phyloP scores from a whole-genome alignment of 2,113 vertebrate genomes.

The Pan paniscus region DNA sequence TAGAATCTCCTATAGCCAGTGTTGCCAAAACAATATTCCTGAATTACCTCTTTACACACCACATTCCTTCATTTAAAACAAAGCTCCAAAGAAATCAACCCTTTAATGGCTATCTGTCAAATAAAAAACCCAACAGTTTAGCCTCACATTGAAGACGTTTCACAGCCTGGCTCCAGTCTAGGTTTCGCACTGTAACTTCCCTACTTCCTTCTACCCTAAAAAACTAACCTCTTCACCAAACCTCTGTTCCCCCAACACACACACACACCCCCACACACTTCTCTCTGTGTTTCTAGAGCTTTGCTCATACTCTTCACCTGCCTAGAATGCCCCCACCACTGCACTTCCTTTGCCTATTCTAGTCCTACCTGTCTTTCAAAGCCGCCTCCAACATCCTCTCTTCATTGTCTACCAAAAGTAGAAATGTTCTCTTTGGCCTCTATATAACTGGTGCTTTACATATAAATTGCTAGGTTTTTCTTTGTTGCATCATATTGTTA shows the following conservation, averaged over 20 bases:
- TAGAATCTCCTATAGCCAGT: background rate
- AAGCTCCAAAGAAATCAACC: constrained; percentile 24
- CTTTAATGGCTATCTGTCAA: background rate
- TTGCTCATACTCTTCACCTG: background rate
- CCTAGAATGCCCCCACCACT: background rate
- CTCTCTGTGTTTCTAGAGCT: background rate
- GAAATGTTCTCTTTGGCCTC: background rate
- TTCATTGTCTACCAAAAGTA: background rate
- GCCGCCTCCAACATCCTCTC: background rate
- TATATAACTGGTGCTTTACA: background rate
- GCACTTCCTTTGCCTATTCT: background rate
- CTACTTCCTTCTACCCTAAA: background rate
- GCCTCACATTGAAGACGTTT: constrained; percentile 2
- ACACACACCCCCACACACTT: background rate
- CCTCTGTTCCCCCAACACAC: background rate
- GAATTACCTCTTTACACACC: background rate
- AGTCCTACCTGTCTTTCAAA: background rate
- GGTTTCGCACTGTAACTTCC: background rate
- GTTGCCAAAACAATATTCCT: background rate
- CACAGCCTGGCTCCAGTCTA: background rate
- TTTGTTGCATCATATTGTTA: background rate
- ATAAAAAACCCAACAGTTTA: background rate
- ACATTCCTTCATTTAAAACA: background rate
- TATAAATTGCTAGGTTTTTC: background rate
- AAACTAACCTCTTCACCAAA: background rate